Conservation (phyloP, 2,113 vertebrate genomes). For the Ctenomys sociabilis region DNA sequence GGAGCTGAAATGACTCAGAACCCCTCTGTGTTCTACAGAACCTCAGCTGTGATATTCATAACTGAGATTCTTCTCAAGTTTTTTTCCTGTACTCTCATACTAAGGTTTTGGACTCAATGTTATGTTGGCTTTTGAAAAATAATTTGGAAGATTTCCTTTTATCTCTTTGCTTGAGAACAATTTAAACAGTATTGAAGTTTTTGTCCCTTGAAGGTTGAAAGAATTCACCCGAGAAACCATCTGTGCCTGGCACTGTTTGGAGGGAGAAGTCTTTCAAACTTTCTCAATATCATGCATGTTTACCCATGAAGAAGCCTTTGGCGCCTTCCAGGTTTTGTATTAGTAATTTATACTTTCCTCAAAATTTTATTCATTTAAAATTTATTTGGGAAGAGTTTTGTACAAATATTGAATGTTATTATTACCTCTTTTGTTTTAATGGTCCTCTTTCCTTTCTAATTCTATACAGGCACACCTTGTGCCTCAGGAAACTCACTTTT, state of each 20-base stretch:
- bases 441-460: not conserved
- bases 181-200: slow-evolving; percentile 73
- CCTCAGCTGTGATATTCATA: not conserved
- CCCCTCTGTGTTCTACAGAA: not conserved
- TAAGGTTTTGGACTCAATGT: slow-evolving; percentile 43
- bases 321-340: slow-evolving; percentile 48
- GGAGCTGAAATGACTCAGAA: not conserved
- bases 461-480: accelerated
- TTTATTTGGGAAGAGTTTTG: not conserved
- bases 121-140: slow-evolving; percentile 70
- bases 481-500: not conserved
- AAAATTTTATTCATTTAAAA: slow-evolving; percentile 31
- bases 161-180: slow-evolving; percentile 67
- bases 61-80: not conserved
- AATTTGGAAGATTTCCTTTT: slow-evolving; percentile 75
- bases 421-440: no score
- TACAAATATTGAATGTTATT: slow-evolving; percentile 18
- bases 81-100: slow-evolving; percentile 44
- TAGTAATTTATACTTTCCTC: slow-evolving; percentile 51
- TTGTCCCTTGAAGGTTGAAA: slow-evolving; percentile 76
- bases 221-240: slow-evolving; percentile 77
- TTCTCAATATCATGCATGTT: slow-evolving; percentile 42
- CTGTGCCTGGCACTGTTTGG: slow-evolving; percentile 70
- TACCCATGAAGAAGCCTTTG: slow-evolving; percentile 40
- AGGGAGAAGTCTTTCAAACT: slow-evolving; percentile 58